Percentiles rank a stretch among this genome's conserved stretches.
These are phyloP conservation scores for Diloba caeruleocephala DNA, from an alignment of 2,888 invertebrate species.

Conservation along the genomic window DNA sequence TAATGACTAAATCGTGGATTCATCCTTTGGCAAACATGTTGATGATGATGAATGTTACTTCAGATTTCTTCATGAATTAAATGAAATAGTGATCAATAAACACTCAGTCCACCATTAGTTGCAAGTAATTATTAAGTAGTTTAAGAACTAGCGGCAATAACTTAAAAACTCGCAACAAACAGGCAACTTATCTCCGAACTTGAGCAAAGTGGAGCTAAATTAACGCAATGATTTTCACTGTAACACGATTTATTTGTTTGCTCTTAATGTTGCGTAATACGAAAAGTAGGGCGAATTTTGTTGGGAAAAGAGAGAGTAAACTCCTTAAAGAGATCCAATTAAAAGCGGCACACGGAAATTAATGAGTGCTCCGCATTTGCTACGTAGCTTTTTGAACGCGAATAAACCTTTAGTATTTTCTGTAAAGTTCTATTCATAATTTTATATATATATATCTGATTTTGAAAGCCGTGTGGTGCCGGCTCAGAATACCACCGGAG, in stretches of 20 bases:
- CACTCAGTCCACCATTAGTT: slow-evolving; percentile 22
- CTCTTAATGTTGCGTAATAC: slow-evolving; percentile 58
- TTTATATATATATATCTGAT: too few species aligned
- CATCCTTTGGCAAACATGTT: too few species aligned
- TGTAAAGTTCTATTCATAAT: too few species aligned
- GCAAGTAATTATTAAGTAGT: slow-evolving; percentile 47
- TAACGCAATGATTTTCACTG: slow-evolving; percentile 53
- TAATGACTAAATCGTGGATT: too few species aligned
- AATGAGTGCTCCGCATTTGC: slow-evolving; percentile 55
- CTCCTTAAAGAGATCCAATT: slow-evolving; percentile 71
- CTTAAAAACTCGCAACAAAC: slow-evolving; percentile 53
- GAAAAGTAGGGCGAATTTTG: slow-evolving; percentile 63
- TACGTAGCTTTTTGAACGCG: slow-evolving; percentile 15
- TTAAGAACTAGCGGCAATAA: slow-evolving; percentile 46
- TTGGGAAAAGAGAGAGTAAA: slow-evolving; percentile 52
- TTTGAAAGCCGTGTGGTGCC: too few species aligned
- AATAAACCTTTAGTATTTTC: slow-evolving; percentile 10
- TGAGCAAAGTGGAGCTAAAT: slow-evolving; percentile 37
- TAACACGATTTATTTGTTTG: slow-evolving; percentile 74
- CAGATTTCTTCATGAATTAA: too few species aligned
- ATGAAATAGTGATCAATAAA: slow-evolving; percentile 12
- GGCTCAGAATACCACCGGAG: too few species aligned
- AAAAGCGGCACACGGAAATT: slow-evolving; percentile 66
- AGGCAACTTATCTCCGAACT: slow-evolving; percentile 40
- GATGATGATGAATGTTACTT: too few species aligned